Evolutionary conservation across 2,888 invertebrate species (phyloP).

Genomic region (Monopis laevigella): DNA sequence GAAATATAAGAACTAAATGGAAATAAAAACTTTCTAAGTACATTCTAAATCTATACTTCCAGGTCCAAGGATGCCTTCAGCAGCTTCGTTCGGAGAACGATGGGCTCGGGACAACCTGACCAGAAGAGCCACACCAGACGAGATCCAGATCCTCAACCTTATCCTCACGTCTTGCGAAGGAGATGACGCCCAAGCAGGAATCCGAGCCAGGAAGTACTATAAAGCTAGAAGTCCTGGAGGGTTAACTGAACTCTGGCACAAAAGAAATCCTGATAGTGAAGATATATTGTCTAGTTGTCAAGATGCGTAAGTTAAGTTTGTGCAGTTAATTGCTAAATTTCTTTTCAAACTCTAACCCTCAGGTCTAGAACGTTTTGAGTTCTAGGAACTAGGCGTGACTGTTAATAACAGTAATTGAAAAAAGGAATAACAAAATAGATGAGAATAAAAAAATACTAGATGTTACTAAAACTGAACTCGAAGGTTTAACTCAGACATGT

Average conservation of each 20-base stretch:
- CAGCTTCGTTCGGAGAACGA: constrained; percentile 62
- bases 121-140: constrained; percentile 35
- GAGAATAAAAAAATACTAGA: too few relatives aligned
- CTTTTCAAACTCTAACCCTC: too few relatives aligned
- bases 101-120: constrained; percentile 57
- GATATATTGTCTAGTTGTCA: constrained; percentile 57
- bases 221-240: constrained; percentile 48
- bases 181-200: constrained; percentile 43
- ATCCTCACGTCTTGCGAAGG: constrained; percentile 43
- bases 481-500: too few relatives aligned
- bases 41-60: too few relatives aligned
- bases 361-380: too few relatives aligned
- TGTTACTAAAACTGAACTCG: too few relatives aligned
- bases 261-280: constrained; percentile 50
- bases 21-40: too few relatives aligned
- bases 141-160: constrained; percentile 38
- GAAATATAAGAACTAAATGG: too few relatives aligned
- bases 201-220: constrained; percentile 48
- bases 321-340: too few relatives aligned
- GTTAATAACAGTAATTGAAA: too few relatives aligned
- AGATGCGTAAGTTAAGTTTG: constrained; percentile 46
- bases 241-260: constrained; percentile 47
- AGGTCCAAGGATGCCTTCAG: constrained; percentile 50
- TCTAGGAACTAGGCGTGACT: too few relatives aligned
- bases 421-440: too few relatives aligned